Percentiles rank a stretch among this genome's conserved stretches.
Evolutionary conservation across 1,140 invertebrate species (phyloP).

Genomic region (Diorhabda elongata): DNA sequence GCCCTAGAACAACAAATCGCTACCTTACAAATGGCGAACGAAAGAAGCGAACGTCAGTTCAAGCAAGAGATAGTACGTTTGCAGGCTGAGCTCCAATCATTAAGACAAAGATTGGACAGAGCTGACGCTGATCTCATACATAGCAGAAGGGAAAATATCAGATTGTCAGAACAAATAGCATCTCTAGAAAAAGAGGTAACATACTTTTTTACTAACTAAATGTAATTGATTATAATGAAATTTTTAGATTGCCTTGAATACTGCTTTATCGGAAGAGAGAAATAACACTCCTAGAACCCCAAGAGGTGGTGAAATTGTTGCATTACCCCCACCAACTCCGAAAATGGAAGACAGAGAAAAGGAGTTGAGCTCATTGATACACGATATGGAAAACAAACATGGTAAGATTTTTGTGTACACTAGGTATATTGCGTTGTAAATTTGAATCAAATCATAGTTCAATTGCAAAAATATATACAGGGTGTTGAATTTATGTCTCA

Average conservation of each 20-base stretch:
- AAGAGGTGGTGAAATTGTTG: slow-evolving; percentile 33
- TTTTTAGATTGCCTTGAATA: slow-evolving; percentile 49
- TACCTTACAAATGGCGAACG: slow-evolving; percentile 54
- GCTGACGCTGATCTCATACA: slow-evolving; percentile 74
- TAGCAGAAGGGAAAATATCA: slow-evolving; percentile 68
- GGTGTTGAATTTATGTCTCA: too few relatives aligned
- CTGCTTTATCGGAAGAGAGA: slow-evolving; percentile 41
- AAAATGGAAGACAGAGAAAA: slow-evolving; percentile 52
- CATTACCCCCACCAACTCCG: slow-evolving; percentile 39
- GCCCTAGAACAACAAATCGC: slow-evolving; percentile 73
- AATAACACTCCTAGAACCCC: slow-evolving; percentile 27
- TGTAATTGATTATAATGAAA: neutral
- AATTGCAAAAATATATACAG: too few relatives aligned
- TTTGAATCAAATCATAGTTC: too few relatives aligned
- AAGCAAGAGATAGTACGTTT: slow-evolving; percentile 70
- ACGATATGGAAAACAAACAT: slow-evolving; percentile 75
- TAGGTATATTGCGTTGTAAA: too few relatives aligned
- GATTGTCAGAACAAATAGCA: slow-evolving; percentile 69
- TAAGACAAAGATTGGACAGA: slow-evolving; percentile 70
- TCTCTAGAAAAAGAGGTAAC: slow-evolving; percentile 74
- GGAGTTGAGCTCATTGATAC: slow-evolving; percentile 66
- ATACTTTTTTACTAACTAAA: neutral
- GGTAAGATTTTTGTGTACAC: slow-evolving; percentile 52
- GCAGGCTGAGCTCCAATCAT: slow-evolving; percentile 70
- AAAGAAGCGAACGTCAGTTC: slow-evolving; percentile 65